Evolutionary conservation across 2,113 vertebrate species (phyloP).

Genomic region (Gnathonemus echidnorhynchus): DNA sequence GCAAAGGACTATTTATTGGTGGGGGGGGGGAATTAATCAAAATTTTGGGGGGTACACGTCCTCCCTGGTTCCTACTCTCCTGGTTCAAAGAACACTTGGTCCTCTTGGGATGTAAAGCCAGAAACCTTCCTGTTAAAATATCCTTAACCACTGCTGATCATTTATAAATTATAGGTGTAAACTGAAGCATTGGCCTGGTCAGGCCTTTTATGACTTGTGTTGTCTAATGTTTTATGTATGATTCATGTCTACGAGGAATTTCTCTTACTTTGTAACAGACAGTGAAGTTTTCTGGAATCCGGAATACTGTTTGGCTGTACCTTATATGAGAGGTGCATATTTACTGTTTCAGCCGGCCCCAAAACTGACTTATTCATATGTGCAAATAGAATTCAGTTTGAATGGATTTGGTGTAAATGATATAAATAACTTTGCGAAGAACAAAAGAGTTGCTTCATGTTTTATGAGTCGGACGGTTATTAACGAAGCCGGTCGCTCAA

Average conservation of each 20-base stretch:
- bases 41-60: background rate
- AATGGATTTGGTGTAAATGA: background rate
- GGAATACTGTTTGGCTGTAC: background rate
- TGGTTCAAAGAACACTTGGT: background rate
- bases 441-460: background rate
- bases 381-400: background rate
- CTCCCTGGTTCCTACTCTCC: background rate
- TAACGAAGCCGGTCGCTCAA: background rate
- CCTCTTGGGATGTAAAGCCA: background rate
- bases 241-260: background rate
- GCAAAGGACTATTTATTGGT: background rate
- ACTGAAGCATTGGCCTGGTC: background rate
- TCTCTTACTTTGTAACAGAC: background rate
- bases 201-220: background rate
- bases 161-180: background rate
- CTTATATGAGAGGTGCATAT: background rate
- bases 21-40: background rate
- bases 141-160: background rate
- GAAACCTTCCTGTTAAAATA: background rate
- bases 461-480: background rate
- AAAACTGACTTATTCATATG: background rate
- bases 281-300: background rate
- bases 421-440: background rate
- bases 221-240: background rate
- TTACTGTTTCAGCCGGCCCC: background rate